Evolutionary conservation across 2,888 invertebrate genomes (phyloP), one percentile per base, ranked within the genome.

Genomic region (Autographa pulchrina): DNA sequence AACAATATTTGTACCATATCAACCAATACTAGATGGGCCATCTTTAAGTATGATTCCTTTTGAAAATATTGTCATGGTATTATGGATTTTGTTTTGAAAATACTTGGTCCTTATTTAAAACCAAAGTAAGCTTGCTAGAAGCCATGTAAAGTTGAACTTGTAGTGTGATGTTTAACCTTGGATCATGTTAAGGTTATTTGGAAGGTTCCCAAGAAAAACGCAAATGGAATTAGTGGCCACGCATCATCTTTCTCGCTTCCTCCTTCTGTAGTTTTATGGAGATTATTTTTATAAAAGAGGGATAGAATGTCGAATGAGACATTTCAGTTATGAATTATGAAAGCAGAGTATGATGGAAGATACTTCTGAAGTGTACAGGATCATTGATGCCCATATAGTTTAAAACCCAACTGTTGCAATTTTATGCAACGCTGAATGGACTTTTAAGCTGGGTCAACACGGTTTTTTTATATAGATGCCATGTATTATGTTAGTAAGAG

Each of bases 131-230:
- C 11, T 25, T 56, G 2, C 2, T 14, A 13, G 20, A 56, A 56
- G 25, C 54, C 54, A 56, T 25, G 54, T 56, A 4, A 20, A 56
- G 54, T 56, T 56, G 5, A 56, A 48, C 48, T 48, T n/a, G n/a
- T n/a, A 48, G n/a, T 43, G 43, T 48, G 48, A 48, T 48, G 54
- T 59, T 32, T 25, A 43, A 62, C 62, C 43, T 43, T 43, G 62
- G 48, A 11, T 16, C 18, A 43, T 62, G 41, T 62, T 43, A 62
- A 62, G 41, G 62, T 38, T 62, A 20, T 25, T 54, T 56, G 54
- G 54, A 56, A 11, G 8, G 54, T 11, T 56, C 54, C 54, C 54
- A 56, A 56, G 54, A 54, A 54, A 54, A 54, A 18, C 20, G 54
- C 54, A 56, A 20, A 56, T 56, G 54, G 25, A 56, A 56, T 56